phyloP scores from a whole-genome alignment of 2,888 invertebrate species.

The Calliphora vomitoria region DNA sequence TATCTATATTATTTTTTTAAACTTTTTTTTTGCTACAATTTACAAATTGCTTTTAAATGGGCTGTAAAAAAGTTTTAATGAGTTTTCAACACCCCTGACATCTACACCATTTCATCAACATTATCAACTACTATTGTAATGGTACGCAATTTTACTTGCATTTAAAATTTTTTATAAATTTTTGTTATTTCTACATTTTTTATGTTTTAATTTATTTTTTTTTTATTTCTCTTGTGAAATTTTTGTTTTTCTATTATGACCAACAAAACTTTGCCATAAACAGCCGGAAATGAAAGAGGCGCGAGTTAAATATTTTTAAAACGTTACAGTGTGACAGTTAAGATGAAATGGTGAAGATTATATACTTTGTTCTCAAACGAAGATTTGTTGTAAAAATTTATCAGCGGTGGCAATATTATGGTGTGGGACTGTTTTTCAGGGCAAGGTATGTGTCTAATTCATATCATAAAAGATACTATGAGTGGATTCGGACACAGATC shows the following conservation, averaged over 20 bases:
- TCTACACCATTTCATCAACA: slow-evolving; percentile 68
- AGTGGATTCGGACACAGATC: no score
- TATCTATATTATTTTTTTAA: slow-evolving; percentile 12
- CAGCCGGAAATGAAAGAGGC: slow-evolving; percentile 65
- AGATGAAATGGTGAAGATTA: not conserved
- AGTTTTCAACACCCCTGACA: slow-evolving; percentile 80
- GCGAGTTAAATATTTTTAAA: slow-evolving; percentile 54
- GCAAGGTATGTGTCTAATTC: no score
- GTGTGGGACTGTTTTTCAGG: no score
- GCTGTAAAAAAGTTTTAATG: slow-evolving; percentile 84
- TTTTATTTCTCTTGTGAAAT: slow-evolving; percentile 49
- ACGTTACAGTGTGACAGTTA: slow-evolving; percentile 33
- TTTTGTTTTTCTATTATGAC: slow-evolving; percentile 50
- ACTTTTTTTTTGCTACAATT: slow-evolving; percentile 76
- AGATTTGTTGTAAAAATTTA: no score
- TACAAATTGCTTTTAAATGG: slow-evolving; percentile 85
- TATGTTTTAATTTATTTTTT: slow-evolving; percentile 15
- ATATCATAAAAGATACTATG: no score
- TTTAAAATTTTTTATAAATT: slow-evolving; percentile 55
- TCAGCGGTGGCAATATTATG: no score
- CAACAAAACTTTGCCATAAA: slow-evolving; percentile 62
- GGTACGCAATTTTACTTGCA: slow-evolving; percentile 68
- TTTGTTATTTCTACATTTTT: slow-evolving; percentile 37
- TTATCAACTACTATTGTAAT: slow-evolving; percentile 60
- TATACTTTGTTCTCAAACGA: no score